Conservation (phyloP, 2,797 vertebrate genomes). For the Pachyuromys duprasi region DNA sequence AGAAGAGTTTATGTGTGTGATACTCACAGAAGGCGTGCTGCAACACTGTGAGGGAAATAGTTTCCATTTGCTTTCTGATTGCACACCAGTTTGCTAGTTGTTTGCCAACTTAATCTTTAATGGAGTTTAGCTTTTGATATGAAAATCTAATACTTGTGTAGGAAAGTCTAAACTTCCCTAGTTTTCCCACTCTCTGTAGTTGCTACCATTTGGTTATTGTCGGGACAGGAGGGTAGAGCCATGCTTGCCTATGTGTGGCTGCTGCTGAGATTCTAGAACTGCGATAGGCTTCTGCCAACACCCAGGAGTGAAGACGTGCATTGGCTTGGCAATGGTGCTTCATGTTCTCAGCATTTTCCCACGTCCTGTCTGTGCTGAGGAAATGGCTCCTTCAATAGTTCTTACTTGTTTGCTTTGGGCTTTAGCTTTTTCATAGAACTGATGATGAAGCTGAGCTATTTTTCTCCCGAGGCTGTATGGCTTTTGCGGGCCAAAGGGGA, state of each 20-base stretch:
- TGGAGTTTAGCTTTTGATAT: slow-evolving; percentile 16
- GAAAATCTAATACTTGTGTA: neutral
- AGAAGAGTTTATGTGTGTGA: neutral
- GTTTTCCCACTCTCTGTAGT: neutral
- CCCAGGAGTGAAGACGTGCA: neutral
- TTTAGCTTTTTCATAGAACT: neutral
- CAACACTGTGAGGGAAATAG: neutral
- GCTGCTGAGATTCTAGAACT: neutral
- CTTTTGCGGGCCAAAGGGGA: neutral
- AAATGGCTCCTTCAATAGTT: neutral
- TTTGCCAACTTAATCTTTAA: neutral
- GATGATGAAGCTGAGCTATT: neutral
- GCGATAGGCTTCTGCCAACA: neutral
- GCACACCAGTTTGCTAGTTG: neutral
- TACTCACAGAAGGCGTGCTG: neutral
- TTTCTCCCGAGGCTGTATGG: slow-evolving; percentile 5
- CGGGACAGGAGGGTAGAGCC: neutral
- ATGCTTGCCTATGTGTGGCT: neutral
- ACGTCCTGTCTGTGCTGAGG: neutral
- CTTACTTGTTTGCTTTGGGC: neutral
- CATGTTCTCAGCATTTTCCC: neutral
- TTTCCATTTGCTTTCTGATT: slow-evolving; percentile 10
- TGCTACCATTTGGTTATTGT: neutral
- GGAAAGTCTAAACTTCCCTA: neutral
- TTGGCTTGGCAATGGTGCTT: neutral